Evolutionary conservation across 1,140 invertebrate genomes (phyloP), one percentile per base, ranked within the genome.

Genomic region (Calephelis virginiensis): DNA sequence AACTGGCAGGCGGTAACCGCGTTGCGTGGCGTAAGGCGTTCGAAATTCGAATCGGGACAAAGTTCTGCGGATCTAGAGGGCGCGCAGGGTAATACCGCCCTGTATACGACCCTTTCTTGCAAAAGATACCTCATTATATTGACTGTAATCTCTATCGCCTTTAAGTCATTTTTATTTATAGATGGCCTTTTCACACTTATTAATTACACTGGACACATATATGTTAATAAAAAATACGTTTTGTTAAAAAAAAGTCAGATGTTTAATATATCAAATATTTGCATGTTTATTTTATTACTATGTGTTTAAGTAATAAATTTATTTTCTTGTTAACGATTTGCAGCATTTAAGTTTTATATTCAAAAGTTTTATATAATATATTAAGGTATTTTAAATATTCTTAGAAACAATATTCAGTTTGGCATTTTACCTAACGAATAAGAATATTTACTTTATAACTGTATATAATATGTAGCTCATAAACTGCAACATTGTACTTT

Each of bases 111-210:
- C 81, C 82, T 84, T 82, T 81, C 79, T 81, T 75, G 77, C 77
- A 71, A 83, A 84, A 83, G 86, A 90, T 86, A 87, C 86, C 85
- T 90, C 85, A 90, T 89, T 89, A 90, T 89, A 85, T 83, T 84
- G 71, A 80, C 82, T 81, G 82, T 88, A 86, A 88, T 87, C 85
- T 87, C 85, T 84, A 74, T 83, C 74, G 82, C 79, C 80, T 9
- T 87, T 86, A 80, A 81, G 86, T 82, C 82, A 86, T 85, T 81
- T 82, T 81, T 83, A 83, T 88, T 84, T 84, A 80, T 71, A 62
- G 69, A 78, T 74, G 46, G 59, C 65, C 63, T 67, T 73, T 73
- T 61, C 47, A 45, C 61, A 71, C 64, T 64, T 62, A 59, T 64
- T n/a, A 53, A 45, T 63, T 62, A 49, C 46, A 67, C 50, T 50